Evolutionary conservation across 2,888 invertebrate genomes (phyloP), one percentile per base, ranked within the genome.

Genomic region (Agelastica alni): DNA sequence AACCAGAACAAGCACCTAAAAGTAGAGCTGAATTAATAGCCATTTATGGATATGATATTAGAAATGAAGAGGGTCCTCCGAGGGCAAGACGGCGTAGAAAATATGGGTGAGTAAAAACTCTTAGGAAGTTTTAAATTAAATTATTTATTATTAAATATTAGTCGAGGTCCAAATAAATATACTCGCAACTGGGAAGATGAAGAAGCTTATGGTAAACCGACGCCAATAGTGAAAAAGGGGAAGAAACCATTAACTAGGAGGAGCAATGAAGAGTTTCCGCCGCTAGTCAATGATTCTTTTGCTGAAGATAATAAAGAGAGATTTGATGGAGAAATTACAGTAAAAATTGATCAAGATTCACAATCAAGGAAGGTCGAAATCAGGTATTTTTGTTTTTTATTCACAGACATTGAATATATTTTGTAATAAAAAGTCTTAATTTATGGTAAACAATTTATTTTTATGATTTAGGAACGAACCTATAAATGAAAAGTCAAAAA

Each of bases 121-220:
- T n/a, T n/a, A n/a, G n/a, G n/a, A n/a, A n/a, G n/a, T n/a, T n/a
- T n/a, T n/a, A n/a, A n/a, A n/a, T n/a, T n/a, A n/a, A n/a, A n/a
- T n/a, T n/a, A n/a, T n/a, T n/a, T n/a, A n/a, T n/a, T n/a, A n/a
- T n/a, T n/a, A n/a, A n/a, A n/a, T n/a, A n/a, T 36, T 69, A 91
- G 91, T 0, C 91, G 94, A 48, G 93, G 94, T 0, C 94, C 94
- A 0, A 93, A 89, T 73, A 94, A 93, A 75, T 95, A 95, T 75
- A 92, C 90, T 0, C 84, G 94, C 7, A 93, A 91, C 54, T 95
- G 94, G 93, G 93, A 94, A 72, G 94, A 95, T 72, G 93, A 92
- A 72, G 91, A 91, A 70, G 94, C 94, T 0, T 95, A 94, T 73
- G 80, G 83, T 13, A 86, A 90, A 62, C 77, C 81, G 10, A 70